Evolutionary conservation across 2,113 vertebrate species (phyloP).

Genomic region (Alethe castanea): DNA sequence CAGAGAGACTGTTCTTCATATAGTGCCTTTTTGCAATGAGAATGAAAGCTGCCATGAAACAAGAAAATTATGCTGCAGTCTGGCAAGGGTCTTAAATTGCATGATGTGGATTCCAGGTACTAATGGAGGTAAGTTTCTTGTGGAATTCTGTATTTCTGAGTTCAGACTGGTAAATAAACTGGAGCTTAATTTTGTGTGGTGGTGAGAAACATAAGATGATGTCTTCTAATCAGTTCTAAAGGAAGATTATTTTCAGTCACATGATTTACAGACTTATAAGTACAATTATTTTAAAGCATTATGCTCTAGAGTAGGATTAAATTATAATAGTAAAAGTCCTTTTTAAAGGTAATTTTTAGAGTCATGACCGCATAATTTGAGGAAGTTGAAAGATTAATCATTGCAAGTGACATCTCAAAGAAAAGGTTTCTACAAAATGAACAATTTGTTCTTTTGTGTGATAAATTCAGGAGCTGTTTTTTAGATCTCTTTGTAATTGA

Average conservation of each 20-base stretch:
- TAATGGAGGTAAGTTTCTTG: not conserved
- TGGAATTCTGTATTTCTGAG: not conserved
- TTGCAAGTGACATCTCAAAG: not conserved
- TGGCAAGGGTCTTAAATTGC: not conserved
- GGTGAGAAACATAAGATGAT: not conserved
- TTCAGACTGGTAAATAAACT: not conserved
- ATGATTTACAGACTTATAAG: not conserved
- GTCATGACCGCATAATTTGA: not conserved
- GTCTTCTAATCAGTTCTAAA: not conserved
- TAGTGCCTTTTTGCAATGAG: not conserved
- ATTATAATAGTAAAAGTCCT: not conserved
- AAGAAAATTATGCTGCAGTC: not conserved
- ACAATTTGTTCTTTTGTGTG: not conserved
- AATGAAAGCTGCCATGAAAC: not conserved
- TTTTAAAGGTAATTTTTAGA: not conserved
- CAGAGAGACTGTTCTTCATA: not conserved
- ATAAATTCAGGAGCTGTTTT: not conserved
- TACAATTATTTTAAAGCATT: not conserved
- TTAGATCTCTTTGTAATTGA: not conserved
- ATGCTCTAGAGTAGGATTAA: not conserved
- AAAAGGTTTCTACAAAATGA: not conserved
- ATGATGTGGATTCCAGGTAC: not conserved
- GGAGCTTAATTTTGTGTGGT: not conserved
- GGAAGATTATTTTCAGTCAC: not conserved
- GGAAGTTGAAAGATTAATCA: not conserved